phyloP scores from a whole-genome alignment of 1,140 invertebrate species.

The Pissodes strobi region DNA sequence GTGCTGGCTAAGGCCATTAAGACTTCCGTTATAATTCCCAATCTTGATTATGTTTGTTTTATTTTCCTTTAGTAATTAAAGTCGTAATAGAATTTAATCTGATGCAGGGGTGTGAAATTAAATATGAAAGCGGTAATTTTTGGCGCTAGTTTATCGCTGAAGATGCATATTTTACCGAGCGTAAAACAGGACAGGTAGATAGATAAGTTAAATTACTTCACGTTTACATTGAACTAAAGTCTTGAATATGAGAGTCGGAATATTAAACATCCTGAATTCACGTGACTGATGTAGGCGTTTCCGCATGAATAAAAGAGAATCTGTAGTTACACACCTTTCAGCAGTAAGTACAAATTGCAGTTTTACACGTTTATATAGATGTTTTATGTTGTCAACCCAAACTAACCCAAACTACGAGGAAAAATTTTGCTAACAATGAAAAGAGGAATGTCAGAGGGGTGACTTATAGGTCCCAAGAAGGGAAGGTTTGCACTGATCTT shows the following conservation, averaged over 20 bases:
- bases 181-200: neutral
- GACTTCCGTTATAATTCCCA: constrained; percentile 22
- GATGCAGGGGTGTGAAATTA: constrained; percentile 25
- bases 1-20: constrained; percentile 25
- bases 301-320: too few species aligned
- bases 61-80: constrained; percentile 29
- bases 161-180: neutral
- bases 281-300: too few species aligned
- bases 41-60: constrained; percentile 33
- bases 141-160: neutral
- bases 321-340: too few species aligned
- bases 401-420: too few species aligned
- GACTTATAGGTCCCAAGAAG: too few species aligned
- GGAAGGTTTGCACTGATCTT: too few species aligned
- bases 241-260: neutral
- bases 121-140: constrained; percentile 20
- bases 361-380: too few species aligned
- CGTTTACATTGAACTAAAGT: neutral
- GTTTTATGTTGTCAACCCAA: too few species aligned
- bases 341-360: too few species aligned
- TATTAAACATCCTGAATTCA: neutral
- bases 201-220: neutral
- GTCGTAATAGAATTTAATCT: constrained; percentile 30
- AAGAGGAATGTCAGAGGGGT: too few species aligned
- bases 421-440: too few species aligned